Evolutionary conservation across 2,113 vertebrate species (phyloP).

Genomic region (Xenopus borealis): DNA sequence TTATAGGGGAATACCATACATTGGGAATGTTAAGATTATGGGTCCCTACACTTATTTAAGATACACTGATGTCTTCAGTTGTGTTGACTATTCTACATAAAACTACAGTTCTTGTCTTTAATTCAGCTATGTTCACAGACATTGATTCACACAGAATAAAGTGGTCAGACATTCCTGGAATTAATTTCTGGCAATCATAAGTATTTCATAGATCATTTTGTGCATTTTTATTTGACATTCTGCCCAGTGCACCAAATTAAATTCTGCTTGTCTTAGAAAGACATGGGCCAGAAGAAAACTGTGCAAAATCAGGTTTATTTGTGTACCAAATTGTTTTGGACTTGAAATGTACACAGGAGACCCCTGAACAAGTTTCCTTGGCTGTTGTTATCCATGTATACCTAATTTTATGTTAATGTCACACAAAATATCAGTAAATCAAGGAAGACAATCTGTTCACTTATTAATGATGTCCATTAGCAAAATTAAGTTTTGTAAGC

Average conservation of each 20-base stretch:
- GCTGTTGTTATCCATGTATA: constrained; percentile 2
- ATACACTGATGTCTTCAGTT: too few relatives aligned
- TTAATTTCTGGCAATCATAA: constrained; percentile 15
- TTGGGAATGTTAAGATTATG: too few relatives aligned
- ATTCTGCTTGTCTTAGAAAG: constrained; percentile 23
- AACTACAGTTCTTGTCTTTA: too few relatives aligned
- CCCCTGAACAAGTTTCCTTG: constrained; percentile 20
- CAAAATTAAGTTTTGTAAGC: neutral
- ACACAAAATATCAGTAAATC: constrained; percentile 1
- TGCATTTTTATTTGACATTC: constrained; percentile 26
- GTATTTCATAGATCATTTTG: constrained; percentile 34
- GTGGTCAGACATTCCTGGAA: neutral
- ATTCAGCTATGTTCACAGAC: too few relatives aligned
- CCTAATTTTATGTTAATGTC: constrained; percentile 35
- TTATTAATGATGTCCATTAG: constrained; percentile 11
- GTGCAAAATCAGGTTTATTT: constrained; percentile 18
- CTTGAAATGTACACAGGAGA: constrained; percentile 23
- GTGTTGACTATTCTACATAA: too few relatives aligned
- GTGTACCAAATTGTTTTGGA: constrained; percentile 9
- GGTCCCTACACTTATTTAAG: too few relatives aligned
- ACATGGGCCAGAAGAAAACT: constrained; percentile 31
- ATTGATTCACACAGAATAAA: too few relatives aligned
- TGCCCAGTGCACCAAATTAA: constrained; percentile 12
- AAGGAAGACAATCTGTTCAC: constrained; percentile 18
- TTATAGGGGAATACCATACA: too few relatives aligned